Conservation (phyloP, 2,113 vertebrate genomes). For the Dipodomys merriami region DNA sequence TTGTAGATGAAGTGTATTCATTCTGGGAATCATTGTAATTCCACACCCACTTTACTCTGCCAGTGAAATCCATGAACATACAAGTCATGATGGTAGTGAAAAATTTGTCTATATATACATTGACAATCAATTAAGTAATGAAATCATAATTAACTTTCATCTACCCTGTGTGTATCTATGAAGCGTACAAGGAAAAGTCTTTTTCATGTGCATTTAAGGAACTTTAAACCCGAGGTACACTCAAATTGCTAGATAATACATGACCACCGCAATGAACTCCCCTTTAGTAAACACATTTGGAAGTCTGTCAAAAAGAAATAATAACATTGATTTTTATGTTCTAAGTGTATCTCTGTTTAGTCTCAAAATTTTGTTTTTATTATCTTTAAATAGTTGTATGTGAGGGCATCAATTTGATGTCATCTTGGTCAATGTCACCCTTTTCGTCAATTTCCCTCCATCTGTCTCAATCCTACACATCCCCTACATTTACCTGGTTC, state of each 20-base stretch:
- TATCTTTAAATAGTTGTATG: too few relatives aligned
- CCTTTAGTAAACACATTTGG: too few relatives aligned
- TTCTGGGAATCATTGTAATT: not conserved
- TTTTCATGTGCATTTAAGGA: not conserved
- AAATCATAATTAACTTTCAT: not conserved
- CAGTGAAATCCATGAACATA: not conserved
- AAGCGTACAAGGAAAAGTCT: not conserved
- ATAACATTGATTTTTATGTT: not conserved
- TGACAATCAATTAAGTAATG: not conserved
- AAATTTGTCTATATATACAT: not conserved
- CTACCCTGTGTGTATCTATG: not conserved
- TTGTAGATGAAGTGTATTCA: not conserved
- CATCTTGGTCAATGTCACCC: too few relatives aligned
- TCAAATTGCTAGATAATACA: not conserved
- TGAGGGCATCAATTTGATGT: too few relatives aligned
- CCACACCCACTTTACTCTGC: not conserved
- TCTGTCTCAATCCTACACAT: too few relatives aligned
- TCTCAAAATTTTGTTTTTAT: too few relatives aligned
- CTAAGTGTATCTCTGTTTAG: too few relatives aligned
- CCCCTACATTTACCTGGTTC: too few relatives aligned
- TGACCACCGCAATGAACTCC: rapidly evolving
- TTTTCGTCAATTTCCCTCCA: too few relatives aligned
- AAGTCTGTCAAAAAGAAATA: not conserved
- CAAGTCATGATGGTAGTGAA: not conserved
- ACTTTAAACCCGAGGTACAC: not conserved